Evolutionary conservation across 2,797 vertebrate genomes (phyloP).

Genomic region (Gephyroberyx darwinii): DNA sequence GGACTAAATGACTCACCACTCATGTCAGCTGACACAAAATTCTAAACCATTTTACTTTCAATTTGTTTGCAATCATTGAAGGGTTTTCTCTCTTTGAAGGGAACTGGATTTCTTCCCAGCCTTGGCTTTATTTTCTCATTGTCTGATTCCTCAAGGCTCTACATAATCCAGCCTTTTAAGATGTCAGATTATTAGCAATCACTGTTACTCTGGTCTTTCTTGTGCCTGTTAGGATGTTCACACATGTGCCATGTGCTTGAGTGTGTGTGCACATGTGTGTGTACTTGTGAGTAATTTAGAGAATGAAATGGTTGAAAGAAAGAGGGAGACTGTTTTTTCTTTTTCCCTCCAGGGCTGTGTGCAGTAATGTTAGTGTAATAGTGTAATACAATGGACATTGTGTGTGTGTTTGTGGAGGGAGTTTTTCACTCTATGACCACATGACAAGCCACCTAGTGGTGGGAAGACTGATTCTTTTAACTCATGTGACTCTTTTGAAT

Average conservation of each 20-base stretch:
- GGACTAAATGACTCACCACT: constrained; percentile 65
- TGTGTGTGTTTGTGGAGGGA: too few species aligned
- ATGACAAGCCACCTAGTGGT: too few species aligned
- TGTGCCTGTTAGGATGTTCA: constrained; percentile 22
- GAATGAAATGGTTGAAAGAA: constrained; percentile 7
- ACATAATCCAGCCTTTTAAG: constrained; percentile 36
- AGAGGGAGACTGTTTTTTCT: not conserved
- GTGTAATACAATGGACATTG: not conserved
- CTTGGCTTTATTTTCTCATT: constrained; percentile 28
- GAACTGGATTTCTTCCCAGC: constrained; percentile 19
- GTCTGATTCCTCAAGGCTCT: constrained; percentile 40
- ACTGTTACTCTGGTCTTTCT: constrained; percentile 13
- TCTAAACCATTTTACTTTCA: constrained; percentile 42
- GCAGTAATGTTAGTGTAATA: not conserved
- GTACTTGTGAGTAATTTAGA: not conserved
- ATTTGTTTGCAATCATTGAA: constrained; percentile 57
- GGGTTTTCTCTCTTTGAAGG: constrained; percentile 34
- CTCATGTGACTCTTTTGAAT: too few species aligned
- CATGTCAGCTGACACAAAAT: constrained; percentile 46
- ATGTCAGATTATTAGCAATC: constrained; percentile 44
- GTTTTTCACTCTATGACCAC: too few species aligned
- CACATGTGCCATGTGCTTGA: constrained; percentile 1
- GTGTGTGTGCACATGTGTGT: not conserved
- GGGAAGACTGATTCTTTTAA: too few species aligned
- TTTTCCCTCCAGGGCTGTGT: not conserved